Evolutionary conservation across 2,888 invertebrate genomes (phyloP).

Genomic region (Himalopsyche tibetana): DNA sequence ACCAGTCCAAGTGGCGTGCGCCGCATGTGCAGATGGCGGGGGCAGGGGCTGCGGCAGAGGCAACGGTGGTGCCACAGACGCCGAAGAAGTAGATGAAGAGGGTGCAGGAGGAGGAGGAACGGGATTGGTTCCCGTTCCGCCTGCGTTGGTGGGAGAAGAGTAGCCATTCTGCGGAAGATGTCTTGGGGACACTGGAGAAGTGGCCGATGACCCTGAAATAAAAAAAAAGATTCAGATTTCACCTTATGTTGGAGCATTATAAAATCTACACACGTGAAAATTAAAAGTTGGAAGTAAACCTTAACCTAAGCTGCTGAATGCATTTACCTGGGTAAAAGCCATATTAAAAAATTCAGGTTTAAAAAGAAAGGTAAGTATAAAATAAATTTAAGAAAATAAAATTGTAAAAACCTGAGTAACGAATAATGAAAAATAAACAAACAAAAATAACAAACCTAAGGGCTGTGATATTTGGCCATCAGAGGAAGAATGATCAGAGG

Average conservation of each 20-base stretch:
- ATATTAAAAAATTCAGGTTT: too few relatives aligned
- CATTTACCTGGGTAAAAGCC: too few relatives aligned
- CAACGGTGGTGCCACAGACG: slow-evolving; percentile 71
- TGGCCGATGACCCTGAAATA: slow-evolving; percentile 58
- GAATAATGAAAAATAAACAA: slow-evolving; percentile 1
- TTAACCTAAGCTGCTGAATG: too few relatives aligned
- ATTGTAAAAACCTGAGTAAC: neutral
- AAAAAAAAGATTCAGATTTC: neutral
- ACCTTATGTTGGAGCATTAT: neutral
- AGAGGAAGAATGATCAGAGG: slow-evolving; percentile 68
- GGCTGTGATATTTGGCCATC: slow-evolving; percentile 62
- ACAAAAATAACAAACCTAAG: slow-evolving; percentile 55
- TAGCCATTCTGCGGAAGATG: slow-evolving; percentile 72
- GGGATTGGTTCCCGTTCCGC: slow-evolving; percentile 77
- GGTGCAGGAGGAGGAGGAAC: slow-evolving; percentile 93
- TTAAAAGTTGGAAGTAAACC: too few relatives aligned
- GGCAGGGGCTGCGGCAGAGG: slow-evolving; percentile 68
- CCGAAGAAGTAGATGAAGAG: slow-evolving; percentile 73
- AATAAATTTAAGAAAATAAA: too few relatives aligned
- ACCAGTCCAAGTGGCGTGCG: slow-evolving; percentile 89
- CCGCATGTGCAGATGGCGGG: slow-evolving; percentile 71
- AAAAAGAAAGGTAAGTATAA: too few relatives aligned
- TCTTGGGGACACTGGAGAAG: slow-evolving; percentile 67
- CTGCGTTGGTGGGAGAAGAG: slow-evolving; percentile 67
- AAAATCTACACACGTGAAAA: too few relatives aligned